Evolutionary conservation across 2,113 vertebrate genomes (phyloP), one percentile per base, ranked within the genome.

Genomic region (Sylvilagus bachmani): DNA sequence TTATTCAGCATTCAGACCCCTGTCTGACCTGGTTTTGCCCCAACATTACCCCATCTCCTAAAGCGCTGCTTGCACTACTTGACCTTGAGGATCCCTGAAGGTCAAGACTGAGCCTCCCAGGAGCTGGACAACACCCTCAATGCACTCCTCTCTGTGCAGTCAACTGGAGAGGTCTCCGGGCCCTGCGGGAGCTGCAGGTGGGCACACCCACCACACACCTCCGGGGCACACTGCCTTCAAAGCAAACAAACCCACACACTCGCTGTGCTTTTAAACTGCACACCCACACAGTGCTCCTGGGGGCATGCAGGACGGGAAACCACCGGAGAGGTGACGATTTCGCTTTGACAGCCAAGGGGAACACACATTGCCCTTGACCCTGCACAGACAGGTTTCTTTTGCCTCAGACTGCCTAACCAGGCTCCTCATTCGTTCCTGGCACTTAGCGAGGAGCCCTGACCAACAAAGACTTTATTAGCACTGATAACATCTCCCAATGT

Each of bases 391-490:
- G 7, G 51, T 67, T 89, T 55, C 49, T 84, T 75, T 67, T 75
- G 55, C 51, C 87, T 85, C 0, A 0, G 16, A 44, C n/a, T n/a
- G 25, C 49, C 86, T 87, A 27, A 62, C 73, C 19, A 69, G 84
- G 67, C 22, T 17, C 49, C 70, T 33, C 66, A 13, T 77, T 69
- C 33, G 90, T 95, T 66, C 38, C 64, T 29, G 27, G 58, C 77
- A 86, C 55, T 92, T 62, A 93, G 78, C 24, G 85, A 96, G 67
- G 85, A 96, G 67, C 49, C 36, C 73, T 36, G 36, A 53, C n/a
- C 38, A 62, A 75, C 6, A 55, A 89, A 86, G 38, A 73, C 33
- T 88, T 51, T 61, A 69, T 89, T 14, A 81, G 73, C 14, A 17
- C 74, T 33, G 77, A 80, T 75, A 66, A 62, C 58, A 86, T 83